phyloP scores from a whole-genome alignment of 2,888 invertebrate genomes.

The Pollenia angustigena region DNA sequence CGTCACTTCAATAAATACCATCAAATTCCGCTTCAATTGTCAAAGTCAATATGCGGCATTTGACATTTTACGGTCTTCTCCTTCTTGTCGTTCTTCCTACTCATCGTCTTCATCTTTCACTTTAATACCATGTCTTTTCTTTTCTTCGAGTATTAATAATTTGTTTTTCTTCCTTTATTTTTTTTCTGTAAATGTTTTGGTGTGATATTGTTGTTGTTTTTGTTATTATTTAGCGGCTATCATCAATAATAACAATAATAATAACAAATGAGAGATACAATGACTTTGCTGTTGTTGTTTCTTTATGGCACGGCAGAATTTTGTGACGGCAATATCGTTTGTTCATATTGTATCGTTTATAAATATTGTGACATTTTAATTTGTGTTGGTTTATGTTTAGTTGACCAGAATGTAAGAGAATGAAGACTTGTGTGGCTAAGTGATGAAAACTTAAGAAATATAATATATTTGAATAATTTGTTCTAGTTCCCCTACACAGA shows the following conservation, averaged over 20 bases:
- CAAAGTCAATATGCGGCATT: conserved; percentile 63
- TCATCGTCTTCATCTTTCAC: conserved; percentile 4
- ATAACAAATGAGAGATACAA: conserved; percentile 46
- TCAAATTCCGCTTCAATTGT: conserved; percentile 71
- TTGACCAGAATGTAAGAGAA: conserved; percentile 25
- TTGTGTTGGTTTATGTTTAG: conserved; percentile 29
- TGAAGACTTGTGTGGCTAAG: not conserved
- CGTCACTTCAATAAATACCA: conserved; percentile 65
- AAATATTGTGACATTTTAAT: conserved; percentile 60
- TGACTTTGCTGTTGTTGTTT: conserved; percentile 39
- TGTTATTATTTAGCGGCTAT: conserved; percentile 57
- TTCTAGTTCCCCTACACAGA: too few relatives aligned
- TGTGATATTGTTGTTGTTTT: conserved; percentile 47
- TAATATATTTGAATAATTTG: too few relatives aligned
- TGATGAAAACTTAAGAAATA: too few relatives aligned
- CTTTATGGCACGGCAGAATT: conserved; percentile 14
- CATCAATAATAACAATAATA: conserved; percentile 51
- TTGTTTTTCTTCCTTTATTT: not conserved
- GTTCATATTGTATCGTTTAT: conserved; percentile 46
- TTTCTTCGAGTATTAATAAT: conserved; percentile 4
- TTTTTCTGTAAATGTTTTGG: not conserved
- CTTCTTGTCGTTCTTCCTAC: not conserved
- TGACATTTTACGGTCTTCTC: conserved; percentile 56
- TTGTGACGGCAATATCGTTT: conserved; percentile 23
- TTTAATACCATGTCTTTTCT: conserved; percentile 18